Conservation (phyloP, 2,888 invertebrate genomes). For the Agonopterix arenella region DNA sequence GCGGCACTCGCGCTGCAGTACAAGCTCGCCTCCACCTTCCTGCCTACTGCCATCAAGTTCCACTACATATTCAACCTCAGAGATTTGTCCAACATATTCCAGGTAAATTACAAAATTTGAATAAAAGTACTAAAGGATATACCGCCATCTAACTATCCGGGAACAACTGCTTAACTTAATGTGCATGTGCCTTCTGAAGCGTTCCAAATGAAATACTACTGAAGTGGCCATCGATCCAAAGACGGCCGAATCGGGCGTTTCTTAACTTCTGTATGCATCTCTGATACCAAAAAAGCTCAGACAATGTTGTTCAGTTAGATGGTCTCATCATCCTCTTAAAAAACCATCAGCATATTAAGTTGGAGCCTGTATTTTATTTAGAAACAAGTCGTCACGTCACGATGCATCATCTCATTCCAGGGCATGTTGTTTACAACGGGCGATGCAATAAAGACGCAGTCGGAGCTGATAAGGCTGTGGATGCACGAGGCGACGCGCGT, state of each 20-base stretch:
- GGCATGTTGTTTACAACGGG: slow-evolving; percentile 90
- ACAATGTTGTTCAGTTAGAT: no score
- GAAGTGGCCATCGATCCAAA: no score
- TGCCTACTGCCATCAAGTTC: slow-evolving; percentile 96
- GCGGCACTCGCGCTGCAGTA: slow-evolving; percentile 87
- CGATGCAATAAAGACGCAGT: slow-evolving; percentile 82
- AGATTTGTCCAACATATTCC: slow-evolving; percentile 95
- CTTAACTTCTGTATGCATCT: no score
- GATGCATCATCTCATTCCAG: slow-evolving; percentile 50
- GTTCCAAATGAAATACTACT: no score
- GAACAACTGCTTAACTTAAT: no score
- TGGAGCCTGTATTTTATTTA: no score
- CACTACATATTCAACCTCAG: slow-evolving; percentile 96
- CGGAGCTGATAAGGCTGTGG: slow-evolving; percentile 88
- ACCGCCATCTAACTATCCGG: not conserved
- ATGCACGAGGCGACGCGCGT: slow-evolving; percentile 94
- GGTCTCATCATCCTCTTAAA: no score
- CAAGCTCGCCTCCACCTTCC: slow-evolving; percentile 84
- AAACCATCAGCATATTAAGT: no score
- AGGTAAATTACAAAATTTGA: slow-evolving; percentile 70
- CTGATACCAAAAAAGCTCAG: no score
- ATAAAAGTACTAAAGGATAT: not conserved
- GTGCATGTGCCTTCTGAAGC: no score
- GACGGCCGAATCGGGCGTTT: no score
- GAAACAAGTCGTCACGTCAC: no score